phyloP scores from a whole-genome alignment of 2,888 invertebrate species.

The Temnothorax unifasciatus region DNA sequence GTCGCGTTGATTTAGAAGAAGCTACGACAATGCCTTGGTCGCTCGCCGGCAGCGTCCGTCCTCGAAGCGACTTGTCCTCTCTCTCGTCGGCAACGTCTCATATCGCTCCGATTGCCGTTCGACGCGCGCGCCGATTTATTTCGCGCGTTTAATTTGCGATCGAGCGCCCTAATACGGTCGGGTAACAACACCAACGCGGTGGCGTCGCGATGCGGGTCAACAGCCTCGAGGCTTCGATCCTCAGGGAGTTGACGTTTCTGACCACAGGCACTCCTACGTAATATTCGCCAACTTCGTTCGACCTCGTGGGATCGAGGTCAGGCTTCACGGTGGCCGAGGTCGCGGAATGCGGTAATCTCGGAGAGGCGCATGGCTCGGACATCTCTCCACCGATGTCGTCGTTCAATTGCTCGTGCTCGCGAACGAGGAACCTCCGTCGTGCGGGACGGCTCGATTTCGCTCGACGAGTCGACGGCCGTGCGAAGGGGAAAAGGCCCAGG shows the following conservation, averaged over 20 bases:
- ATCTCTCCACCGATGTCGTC: constrained; percentile 70
- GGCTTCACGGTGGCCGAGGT: constrained; percentile 54
- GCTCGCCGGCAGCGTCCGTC: constrained; percentile 20
- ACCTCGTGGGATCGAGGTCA: constrained; percentile 66
- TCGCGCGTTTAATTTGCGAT: constrained; percentile 15
- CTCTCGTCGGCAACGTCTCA: constrained; percentile 25
- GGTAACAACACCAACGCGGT: constrained; percentile 28
- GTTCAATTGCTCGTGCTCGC: neutral
- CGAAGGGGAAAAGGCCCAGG: neutral
- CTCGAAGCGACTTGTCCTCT: neutral
- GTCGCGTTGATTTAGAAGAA: constrained; percentile 27
- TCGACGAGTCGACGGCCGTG: constrained; percentile 38
- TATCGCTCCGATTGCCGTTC: constrained; percentile 5
- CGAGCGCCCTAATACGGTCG: constrained; percentile 5
- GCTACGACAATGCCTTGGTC: constrained; percentile 17
- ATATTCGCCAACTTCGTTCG: constrained; percentile 50
- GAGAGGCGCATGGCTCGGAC: constrained; percentile 71
- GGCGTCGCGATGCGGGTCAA: constrained; percentile 34
- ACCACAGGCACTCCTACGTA: constrained; percentile 37
- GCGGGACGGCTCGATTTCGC: constrained; percentile 33
- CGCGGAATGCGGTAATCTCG: constrained; percentile 58
- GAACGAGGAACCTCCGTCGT: neutral
- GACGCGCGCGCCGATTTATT: neutral
- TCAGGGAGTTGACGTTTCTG: constrained; percentile 32
- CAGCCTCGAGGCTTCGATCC: constrained; percentile 34